Percentiles rank a stretch among this genome's conserved stretches.
These are phyloP conservation scores for Copsychus sechellarum DNA, from an alignment of 2,113 vertebrate genomes.

Conservation along the genomic window DNA sequence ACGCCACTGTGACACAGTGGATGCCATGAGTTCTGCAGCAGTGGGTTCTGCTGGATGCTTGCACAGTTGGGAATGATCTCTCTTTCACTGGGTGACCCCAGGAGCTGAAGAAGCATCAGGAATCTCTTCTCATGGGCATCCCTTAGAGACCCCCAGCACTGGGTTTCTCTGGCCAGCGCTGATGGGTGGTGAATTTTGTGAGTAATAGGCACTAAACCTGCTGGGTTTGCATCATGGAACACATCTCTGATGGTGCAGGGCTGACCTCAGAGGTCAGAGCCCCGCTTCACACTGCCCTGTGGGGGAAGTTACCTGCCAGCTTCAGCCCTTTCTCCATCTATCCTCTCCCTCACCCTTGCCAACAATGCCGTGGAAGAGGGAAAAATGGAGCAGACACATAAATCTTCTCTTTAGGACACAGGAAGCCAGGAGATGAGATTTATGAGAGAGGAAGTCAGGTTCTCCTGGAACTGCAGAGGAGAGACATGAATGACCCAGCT, in stretches of 20 bases:
- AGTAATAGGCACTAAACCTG: background rate
- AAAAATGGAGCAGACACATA: conserved; percentile 43
- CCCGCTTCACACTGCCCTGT: background rate
- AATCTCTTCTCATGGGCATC: background rate
- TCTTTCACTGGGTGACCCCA: background rate
- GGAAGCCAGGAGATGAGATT: conserved; percentile 44
- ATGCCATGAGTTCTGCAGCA: background rate
- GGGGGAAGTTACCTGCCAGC: background rate
- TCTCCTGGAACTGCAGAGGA: background rate
- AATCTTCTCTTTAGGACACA: conserved; percentile 29
- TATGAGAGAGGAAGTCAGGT: conserved; percentile 33
- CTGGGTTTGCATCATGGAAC: background rate
- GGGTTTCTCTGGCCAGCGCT: background rate
- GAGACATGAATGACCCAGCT: background rate
- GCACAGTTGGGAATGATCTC: fast-evolving
- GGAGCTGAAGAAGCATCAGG: background rate
- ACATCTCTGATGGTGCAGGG: background rate
- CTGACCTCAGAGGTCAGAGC: background rate
- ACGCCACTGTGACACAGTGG: fast-evolving
- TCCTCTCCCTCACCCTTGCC: background rate
- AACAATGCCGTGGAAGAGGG: background rate
- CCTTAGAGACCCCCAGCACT: background rate
- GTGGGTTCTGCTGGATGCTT: background rate
- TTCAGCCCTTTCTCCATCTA: background rate
- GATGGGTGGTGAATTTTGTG: background rate